These are phyloP conservation scores for Erebia epiphron DNA, from an alignment of 2,888 invertebrate species.

Conservation along the genomic window DNA sequence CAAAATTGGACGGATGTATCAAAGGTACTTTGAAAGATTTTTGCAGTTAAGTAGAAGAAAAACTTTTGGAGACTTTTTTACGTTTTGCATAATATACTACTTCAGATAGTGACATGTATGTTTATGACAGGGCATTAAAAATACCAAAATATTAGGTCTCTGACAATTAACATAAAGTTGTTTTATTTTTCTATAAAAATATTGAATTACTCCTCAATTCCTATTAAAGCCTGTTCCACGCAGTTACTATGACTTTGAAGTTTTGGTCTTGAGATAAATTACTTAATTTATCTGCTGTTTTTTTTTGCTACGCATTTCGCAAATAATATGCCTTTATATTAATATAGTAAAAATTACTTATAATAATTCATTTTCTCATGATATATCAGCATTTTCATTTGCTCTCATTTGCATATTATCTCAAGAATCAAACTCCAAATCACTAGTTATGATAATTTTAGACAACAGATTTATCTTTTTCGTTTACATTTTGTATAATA, in stretches of 20 bases:
- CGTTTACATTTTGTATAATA: slow-evolving; percentile 20
- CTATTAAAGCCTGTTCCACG: slow-evolving; percentile 75
- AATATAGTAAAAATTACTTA: too few relatives aligned
- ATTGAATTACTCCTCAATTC: slow-evolving; percentile 49
- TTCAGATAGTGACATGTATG: too few relatives aligned
- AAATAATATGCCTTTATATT: too few relatives aligned
- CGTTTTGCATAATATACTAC: background rate
- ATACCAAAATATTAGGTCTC: slow-evolving; percentile 51
- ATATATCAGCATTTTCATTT: too few relatives aligned
- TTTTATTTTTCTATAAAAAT: slow-evolving; percentile 42
- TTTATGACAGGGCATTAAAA: slow-evolving; percentile 41
- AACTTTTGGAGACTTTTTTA: background rate
- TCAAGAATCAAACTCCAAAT: slow-evolving; percentile 34
- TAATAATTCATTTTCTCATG: too few relatives aligned
- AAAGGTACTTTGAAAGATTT: background rate
- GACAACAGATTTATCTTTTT: slow-evolving; percentile 33
- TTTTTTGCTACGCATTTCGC: too few relatives aligned
- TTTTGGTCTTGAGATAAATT: slow-evolving; percentile 44
- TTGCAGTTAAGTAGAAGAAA: background rate
- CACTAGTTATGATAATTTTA: slow-evolving; percentile 35
- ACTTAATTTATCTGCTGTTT: slow-evolving; percentile 20
- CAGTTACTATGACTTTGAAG: slow-evolving; percentile 49
- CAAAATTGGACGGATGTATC: slow-evolving; percentile 2
- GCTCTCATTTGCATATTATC: background rate
- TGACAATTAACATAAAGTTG: slow-evolving; percentile 38